These are phyloP conservation scores for Heterochromis multidens DNA, from an alignment of 2,113 vertebrate species.

Conservation along the genomic window DNA sequence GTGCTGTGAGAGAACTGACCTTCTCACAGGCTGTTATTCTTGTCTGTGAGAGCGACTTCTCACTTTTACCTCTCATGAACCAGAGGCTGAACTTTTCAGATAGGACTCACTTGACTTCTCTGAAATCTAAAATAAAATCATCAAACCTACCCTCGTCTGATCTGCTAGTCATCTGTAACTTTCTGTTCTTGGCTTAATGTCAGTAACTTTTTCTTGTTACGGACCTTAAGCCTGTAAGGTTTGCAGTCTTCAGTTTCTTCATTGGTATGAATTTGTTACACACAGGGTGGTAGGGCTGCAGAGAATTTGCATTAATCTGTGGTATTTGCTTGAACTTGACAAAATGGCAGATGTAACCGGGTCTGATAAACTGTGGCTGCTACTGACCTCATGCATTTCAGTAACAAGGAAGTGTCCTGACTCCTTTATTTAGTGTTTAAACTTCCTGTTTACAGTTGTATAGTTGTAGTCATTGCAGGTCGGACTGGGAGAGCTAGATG, in stretches of 20 bases:
- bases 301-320: neutral
- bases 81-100: constrained; percentile 21
- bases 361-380: neutral
- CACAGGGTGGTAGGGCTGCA: neutral
- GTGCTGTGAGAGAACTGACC: constrained; percentile 63
- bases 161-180: neutral
- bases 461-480: neutral
- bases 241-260: neutral
- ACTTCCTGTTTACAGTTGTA: neutral
- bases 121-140: constrained; percentile 12
- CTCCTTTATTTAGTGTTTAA: neutral
- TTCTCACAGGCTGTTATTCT: constrained; percentile 63
- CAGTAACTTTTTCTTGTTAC: neutral
- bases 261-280: neutral
- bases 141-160: neutral
- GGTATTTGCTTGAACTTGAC: neutral
- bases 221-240: neutral
- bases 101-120: neutral
- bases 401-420: neutral
- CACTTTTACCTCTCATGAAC: constrained; percentile 50
- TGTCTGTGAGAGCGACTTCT: constrained; percentile 52
- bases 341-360: neutral
- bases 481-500: neutral
- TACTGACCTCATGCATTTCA: neutral
- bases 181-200: neutral